These are phyloP conservation scores for Rhadina sibilatrix DNA, from an alignment of 2,113 vertebrate genomes.

Conservation along the genomic window DNA sequence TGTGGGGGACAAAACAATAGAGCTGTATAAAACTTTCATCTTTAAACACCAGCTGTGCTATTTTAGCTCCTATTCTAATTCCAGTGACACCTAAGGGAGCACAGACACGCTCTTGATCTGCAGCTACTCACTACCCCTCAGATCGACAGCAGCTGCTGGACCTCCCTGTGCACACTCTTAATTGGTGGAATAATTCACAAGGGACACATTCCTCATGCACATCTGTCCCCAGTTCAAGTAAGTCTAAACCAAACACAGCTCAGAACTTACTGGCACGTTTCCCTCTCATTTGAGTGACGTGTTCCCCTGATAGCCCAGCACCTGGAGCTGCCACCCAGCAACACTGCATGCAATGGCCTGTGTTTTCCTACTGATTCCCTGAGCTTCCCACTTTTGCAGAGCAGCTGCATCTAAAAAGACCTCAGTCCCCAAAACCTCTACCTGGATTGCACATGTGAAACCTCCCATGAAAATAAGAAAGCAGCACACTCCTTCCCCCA, in stretches of 20 bases:
- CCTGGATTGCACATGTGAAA: not conserved
- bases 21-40: not conserved
- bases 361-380: rapidly evolving
- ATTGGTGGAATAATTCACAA: not conserved
- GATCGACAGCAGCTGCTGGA: not conserved
- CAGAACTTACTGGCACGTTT: not conserved
- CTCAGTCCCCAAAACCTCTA: not conserved
- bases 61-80: not conserved
- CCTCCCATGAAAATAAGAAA: not conserved
- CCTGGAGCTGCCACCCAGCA: not conserved
- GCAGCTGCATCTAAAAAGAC: not conserved
- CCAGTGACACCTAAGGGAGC: not conserved
- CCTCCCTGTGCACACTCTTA: not conserved
- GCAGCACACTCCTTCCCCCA: not conserved
- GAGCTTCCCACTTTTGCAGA: not conserved
- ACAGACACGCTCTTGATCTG: not conserved
- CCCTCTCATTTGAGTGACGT: not conserved
- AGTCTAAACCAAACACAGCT: not conserved
- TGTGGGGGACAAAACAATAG: not conserved
- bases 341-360: not conserved
- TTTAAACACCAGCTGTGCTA: not conserved
- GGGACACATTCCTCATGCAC: not conserved
- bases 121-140: not conserved
- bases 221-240: not conserved
- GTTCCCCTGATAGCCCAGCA: not conserved